Evolutionary conservation across 2,113 vertebrate species (phyloP), one percentile per base, ranked within the genome.

Genomic region (Pteropus alecto): DNA sequence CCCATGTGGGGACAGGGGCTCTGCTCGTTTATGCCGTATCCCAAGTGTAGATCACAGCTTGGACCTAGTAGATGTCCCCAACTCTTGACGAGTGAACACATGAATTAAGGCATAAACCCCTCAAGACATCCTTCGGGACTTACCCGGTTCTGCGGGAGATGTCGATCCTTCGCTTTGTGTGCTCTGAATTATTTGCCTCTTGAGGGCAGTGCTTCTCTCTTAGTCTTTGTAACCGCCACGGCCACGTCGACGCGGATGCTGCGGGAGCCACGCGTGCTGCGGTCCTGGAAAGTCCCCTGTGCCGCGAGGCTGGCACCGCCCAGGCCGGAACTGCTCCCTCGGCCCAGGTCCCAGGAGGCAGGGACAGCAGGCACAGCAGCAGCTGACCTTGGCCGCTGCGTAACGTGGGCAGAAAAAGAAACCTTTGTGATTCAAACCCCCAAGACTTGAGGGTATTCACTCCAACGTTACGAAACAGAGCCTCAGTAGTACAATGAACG

Each of bases 221-320:
- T 30, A 14, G 54, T 35, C n/a, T 35, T 41, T 65, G n/a, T 51
- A 43, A 3, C 14, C 0, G 2, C 12, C 30, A 24, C 1, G n/a
- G 13, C 56, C 5, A 8, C 19, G n/a, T 7, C 56, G 48, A 10
- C 8, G 46, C 12, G 46, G 68, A 81, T 18, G 22, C 18, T 38
- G 9, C 19, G 60, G 68, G 51, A 26, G 1, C 24, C n/a, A 30
- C 5, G 3, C 13, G 6, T 12, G 10, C 8, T 11, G 14, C 33
- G 22, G 28, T 22, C 28, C 0, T 11, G 28, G 46, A 21, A 19
- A 26, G 24, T 33, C 1, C 30, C 83, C 30, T 22, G n/a, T 18
- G 14, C n/a, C 46, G 15, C 7, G 61, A 51, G 43, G 56, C 4
- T 0, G 1, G 43, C 18, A 11, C 5, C 9, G 30, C 30, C 63